Conservation (phyloP, 2,113 vertebrate species). For the Dermatemys mawii region DNA sequence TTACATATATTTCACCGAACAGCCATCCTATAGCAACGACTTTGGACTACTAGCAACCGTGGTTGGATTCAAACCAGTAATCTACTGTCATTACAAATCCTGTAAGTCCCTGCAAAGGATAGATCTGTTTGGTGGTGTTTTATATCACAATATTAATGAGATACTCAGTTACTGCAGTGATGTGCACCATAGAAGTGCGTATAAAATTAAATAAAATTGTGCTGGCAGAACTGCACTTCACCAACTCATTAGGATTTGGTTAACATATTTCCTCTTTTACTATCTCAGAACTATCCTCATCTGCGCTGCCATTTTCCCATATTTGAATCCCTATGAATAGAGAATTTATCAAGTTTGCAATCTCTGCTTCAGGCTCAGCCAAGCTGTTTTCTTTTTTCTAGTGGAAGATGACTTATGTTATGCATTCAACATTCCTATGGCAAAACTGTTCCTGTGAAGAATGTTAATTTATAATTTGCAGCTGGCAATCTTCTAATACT, state of each 20-base stretch:
- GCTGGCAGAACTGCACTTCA: conserved; percentile 43
- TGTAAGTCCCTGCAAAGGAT: not conserved
- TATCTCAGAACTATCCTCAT: not conserved
- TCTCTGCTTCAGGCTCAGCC: conserved; percentile 32
- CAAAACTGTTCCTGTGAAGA: not conserved
- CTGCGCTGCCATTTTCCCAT: not conserved
- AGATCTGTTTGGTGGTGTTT: not conserved
- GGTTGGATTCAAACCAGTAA: not conserved
- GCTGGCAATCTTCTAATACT: not conserved
- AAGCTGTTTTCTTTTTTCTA: conserved; percentile 8
- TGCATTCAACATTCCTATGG: not conserved
- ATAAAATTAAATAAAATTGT: conserved; percentile 56
- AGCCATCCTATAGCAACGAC: accelerated
- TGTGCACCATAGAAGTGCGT: not conserved
- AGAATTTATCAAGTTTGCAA: not conserved
- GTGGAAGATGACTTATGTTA: not conserved
- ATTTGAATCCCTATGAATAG: conserved; percentile 25
- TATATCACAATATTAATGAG: not conserved
- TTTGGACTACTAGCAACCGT: not conserved
- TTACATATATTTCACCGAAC: accelerated
- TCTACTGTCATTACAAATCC: not conserved
- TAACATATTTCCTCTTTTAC: conserved; percentile 17
- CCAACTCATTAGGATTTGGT: not conserved
- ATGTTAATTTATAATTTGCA: not conserved
- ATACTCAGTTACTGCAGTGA: conserved; percentile 39